Percentiles rank a stretch among this genome's conserved stretches.
Conservation (phyloP, 2,797 vertebrate species). For the Phyllotis vaccarum region DNA sequence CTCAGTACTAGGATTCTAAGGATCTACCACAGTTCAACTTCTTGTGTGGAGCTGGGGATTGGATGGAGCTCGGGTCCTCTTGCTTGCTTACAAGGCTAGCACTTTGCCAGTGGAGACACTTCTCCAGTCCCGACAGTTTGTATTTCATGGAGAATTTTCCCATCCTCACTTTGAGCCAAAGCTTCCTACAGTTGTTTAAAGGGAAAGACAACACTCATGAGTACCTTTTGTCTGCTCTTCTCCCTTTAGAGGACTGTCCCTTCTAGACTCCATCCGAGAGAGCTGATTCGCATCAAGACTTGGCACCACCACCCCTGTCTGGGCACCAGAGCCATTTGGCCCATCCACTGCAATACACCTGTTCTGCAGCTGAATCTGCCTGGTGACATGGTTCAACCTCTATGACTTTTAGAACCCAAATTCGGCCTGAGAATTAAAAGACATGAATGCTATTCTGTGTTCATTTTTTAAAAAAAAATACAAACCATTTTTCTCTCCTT, state of each 20-base stretch:
- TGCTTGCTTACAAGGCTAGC: neutral
- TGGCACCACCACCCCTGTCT: accelerated
- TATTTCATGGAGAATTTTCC: neutral
- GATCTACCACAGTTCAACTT: neutral
- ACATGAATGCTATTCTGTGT: neutral
- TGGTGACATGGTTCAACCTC: accelerated
- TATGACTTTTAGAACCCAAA: too few species aligned
- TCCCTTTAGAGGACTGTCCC: neutral
- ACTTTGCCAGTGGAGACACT: neutral
- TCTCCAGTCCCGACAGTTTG: neutral
- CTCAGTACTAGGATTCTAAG: neutral
- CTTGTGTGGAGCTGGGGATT: neutral
- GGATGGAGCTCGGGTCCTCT: neutral
- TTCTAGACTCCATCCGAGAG: neutral
- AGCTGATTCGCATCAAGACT: neutral
- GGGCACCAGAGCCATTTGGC: accelerated
- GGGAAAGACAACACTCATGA: neutral
- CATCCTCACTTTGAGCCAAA: accelerated
- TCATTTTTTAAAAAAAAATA: neutral
- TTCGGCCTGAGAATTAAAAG: constrained; percentile 50
- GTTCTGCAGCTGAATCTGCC: neutral
- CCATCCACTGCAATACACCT: accelerated
- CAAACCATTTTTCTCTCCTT: neutral
- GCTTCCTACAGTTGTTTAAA: neutral
- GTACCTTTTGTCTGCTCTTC: neutral